Evolutionary conservation across 2,113 vertebrate genomes (phyloP).

Genomic region (Buteo buteo): DNA sequence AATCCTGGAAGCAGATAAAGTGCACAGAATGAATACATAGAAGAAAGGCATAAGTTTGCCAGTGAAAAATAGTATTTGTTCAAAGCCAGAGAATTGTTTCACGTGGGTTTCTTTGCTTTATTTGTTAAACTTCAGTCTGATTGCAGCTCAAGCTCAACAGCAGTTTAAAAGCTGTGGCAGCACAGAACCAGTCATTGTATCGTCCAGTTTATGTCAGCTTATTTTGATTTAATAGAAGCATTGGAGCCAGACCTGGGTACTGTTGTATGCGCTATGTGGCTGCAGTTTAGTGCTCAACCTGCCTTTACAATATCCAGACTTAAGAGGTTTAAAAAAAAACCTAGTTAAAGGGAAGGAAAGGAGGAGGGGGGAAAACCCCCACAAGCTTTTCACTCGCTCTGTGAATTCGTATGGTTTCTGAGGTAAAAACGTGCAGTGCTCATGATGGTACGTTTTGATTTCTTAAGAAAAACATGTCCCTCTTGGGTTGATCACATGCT

Average conservation of each 20-base stretch:
- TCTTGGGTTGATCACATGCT: neutral
- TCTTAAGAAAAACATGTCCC: neutral
- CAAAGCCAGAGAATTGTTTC: neutral
- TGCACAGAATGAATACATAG: neutral
- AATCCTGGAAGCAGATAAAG: constrained; percentile 4
- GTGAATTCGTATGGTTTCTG: neutral
- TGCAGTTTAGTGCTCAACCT: neutral
- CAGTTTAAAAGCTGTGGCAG: neutral
- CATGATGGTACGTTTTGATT: neutral
- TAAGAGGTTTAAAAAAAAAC: neutral
- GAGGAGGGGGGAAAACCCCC: accelerated
- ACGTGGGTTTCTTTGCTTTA: neutral
- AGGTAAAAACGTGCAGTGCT: neutral
- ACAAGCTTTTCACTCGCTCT: neutral
- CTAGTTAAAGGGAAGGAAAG: neutral
- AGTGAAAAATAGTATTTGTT: neutral
- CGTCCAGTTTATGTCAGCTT: neutral
- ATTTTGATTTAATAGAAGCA: neutral
- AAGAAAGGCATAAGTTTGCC: neutral
- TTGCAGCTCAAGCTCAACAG: neutral
- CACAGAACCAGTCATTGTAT: neutral
- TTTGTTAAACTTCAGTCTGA: neutral
- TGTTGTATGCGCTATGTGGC: neutral
- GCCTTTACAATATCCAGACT: neutral
- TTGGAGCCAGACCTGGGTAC: neutral